Evolutionary conservation across 1,140 invertebrate species (phyloP), one percentile per base, ranked within the genome.

Genomic region (Rhyacophila brunnea): DNA sequence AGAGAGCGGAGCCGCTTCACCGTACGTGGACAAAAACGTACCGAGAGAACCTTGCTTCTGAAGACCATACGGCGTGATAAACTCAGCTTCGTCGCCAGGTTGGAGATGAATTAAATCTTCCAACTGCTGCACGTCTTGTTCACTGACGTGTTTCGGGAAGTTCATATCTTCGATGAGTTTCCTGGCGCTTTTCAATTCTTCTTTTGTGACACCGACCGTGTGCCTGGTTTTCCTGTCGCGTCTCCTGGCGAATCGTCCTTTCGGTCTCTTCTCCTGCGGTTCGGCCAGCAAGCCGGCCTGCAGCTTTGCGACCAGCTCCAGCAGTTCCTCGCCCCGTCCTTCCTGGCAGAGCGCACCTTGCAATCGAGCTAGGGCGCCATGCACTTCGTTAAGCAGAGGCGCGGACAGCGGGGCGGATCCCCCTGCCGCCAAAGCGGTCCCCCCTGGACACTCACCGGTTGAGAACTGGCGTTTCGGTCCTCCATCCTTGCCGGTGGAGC

Each of bases 181-280:
- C 40, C 90, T 79, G 0, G 90, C 90, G 59, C 86, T 81, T 1
- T 85, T 88, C 18, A 93, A 71, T 65, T 93, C 90, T 68, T 91
- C 89, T 1, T 81, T 78, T 2, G 86, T 90, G 1, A 92, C 90
- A 13, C 88, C 90, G 2, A 93, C 88, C 0, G 90, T 93, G 67
- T 92, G 88, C 2, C 90, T 78, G 28, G 83, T 81, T 23, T 80
- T 78, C 32, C 83, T 78, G 53, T 70, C 75, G 17, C 79, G 74
- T 1, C 78, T 68, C 11, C 71, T 66, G 2, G 69, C 65, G 6
- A 55, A 57, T n/a, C 70, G 67, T 13, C 70, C 68, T 13, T 45
- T 45, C 45, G 35, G 65, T 70, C 71, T 43, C 71, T 70, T 54
- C 69, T 70, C 46, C 68, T 70, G 45, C 68, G 67, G 61, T 51